Evolutionary conservation across 2,797 vertebrate species (phyloP), one percentile per base, ranked within the genome.

Genomic region (Urophycis tenuis): DNA sequence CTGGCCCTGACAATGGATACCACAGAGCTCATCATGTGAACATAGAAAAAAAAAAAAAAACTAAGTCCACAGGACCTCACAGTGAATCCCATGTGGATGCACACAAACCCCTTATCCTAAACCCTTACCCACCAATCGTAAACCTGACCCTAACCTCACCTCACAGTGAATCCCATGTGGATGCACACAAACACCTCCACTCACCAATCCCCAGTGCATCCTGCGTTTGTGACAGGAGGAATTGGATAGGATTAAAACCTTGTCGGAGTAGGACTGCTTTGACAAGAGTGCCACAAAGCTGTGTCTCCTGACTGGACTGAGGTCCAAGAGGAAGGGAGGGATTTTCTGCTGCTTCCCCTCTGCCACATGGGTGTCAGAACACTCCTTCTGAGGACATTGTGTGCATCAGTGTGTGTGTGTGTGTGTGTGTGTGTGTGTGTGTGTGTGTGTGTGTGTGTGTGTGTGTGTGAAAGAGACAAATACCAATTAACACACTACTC

Each of bases 341-440:
- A 85, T 82, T 82, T 80, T 87, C 75, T 74, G 83, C 74, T 76
- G 87, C 73, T 70, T 81, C 39, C 12, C 25, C 69, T 29, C 76
- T 3, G n/a, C 25, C 77, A 67, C 73, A 19, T 3, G 60, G 33
- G 39, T 22, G 11, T 83, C 75, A 25, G 60, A 69, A 25, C 69
- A 34, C 41, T 0, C 35, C 29, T 74, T 32, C 35, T 79, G 78
- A 64, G 84, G 7, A 80, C 53, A 41, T 14, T 11, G 39, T 64
- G 74, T 49, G 75, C 31, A 33, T 67, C 9, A 74, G 30, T 35
- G 41, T 30, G 81, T 75, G 74, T 33, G 33, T 75, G 30, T 31
- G 64, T 15, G 31, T n/a, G 6, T 14, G 36, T 64, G 31, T 75
- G 72, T 32, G 32, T 75, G 32, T n/a, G n/a, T n/a, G n/a, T n/a